Conservation (phyloP, 2,113 vertebrate species). For the Datnioides undecimradiatus region DNA sequence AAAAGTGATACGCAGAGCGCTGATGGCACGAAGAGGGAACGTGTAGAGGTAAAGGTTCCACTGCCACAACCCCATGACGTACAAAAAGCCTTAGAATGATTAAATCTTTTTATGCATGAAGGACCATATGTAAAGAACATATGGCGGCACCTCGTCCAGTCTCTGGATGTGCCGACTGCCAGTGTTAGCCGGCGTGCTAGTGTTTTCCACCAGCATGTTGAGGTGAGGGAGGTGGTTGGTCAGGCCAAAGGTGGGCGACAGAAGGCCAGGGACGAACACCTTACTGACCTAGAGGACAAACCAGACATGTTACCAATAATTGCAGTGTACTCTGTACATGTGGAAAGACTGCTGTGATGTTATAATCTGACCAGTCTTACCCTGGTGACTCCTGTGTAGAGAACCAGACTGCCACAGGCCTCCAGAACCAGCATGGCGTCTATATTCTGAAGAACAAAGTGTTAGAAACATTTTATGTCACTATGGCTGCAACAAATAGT, state of each 20-base stretch:
- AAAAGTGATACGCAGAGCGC: background rate
- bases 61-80: background rate
- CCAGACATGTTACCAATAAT: background rate
- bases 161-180: slow-evolving; percentile 88
- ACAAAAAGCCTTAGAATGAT: background rate
- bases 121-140: background rate
- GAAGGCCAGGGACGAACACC: slow-evolving; percentile 92
- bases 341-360: background rate
- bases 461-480: background rate
- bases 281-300: slow-evolving; percentile 90
- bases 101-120: background rate
- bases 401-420: slow-evolving; percentile 91
- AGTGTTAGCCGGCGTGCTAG: slow-evolving; percentile 90
- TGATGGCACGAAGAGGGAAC: background rate
- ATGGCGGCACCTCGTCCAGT: slow-evolving; percentile 88
- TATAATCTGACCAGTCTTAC: slow-evolving; percentile 70
- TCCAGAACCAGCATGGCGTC: slow-evolving; percentile 93
- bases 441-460: slow-evolving; percentile 83
- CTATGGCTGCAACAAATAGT: rapidly evolving
- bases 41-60: background rate
- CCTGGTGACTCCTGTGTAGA: slow-evolving; percentile 94
- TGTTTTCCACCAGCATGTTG: slow-evolving; percentile 86
- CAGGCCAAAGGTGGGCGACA: slow-evolving; percentile 88
- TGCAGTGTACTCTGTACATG: background rate
- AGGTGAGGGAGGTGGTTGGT: slow-evolving; percentile 86